phyloP scores from a whole-genome alignment of 2,113 vertebrate genomes.

The Zootoca vivipara region DNA sequence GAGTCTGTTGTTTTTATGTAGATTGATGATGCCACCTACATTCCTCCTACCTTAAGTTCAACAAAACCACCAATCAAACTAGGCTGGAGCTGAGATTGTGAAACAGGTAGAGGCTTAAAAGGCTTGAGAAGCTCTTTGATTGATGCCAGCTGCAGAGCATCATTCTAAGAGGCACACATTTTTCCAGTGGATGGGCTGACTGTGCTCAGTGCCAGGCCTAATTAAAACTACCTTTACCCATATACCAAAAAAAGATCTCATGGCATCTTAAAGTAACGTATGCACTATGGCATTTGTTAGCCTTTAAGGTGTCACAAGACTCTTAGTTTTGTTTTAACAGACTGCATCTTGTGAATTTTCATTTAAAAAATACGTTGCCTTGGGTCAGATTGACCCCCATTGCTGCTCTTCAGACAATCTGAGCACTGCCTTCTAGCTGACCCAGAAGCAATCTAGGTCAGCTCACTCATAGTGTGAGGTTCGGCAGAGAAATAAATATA shows the following conservation, averaged over 20 bases:
- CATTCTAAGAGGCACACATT: background rate
- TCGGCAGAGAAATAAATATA: background rate
- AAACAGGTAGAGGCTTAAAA: background rate
- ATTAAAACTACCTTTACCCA: background rate
- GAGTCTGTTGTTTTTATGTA: background rate
- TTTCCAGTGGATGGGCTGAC: background rate
- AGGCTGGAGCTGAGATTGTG: background rate
- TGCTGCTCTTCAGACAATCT: background rate
- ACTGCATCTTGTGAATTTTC: background rate
- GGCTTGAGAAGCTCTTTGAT: background rate
- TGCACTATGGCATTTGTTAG: background rate
- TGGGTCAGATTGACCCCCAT: background rate
- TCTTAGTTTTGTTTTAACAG: background rate
- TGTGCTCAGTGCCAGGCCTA: background rate
- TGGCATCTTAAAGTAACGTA: background rate
- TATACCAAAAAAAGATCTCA: background rate
- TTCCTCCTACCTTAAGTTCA: background rate
- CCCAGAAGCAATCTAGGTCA: background rate
- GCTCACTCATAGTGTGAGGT: background rate
- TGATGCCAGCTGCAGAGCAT: background rate
- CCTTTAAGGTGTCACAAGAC: background rate
- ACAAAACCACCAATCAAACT: background rate
- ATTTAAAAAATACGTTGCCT: background rate
- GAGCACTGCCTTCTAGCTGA: background rate
- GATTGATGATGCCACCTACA: background rate